phyloP scores from a whole-genome alignment of 2,888 invertebrate genomes.

The Cryptophagus acutangulus region DNA sequence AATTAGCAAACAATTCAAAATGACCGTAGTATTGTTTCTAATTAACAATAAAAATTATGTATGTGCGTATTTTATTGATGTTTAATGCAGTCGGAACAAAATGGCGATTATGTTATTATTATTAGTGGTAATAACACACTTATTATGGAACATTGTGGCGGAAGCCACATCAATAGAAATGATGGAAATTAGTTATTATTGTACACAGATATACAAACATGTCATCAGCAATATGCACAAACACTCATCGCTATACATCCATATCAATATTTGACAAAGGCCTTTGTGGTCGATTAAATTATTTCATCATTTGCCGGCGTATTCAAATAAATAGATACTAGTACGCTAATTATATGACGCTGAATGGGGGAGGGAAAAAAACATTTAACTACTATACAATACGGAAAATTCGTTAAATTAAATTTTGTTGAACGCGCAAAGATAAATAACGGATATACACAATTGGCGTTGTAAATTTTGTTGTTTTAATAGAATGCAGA shows the following conservation, averaged over 20 bases:
- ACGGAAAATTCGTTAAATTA: too few species aligned
- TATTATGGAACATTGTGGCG: conserved; percentile 21
- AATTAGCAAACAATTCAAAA: too few species aligned
- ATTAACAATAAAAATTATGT: neutral
- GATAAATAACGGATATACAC: too few species aligned
- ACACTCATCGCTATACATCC: conserved; percentile 26
- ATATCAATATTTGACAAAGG: conserved; percentile 42
- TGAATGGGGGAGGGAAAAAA: too few species aligned
- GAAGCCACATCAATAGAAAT: conserved; percentile 41
- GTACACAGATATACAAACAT: conserved; percentile 37
- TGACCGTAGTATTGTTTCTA: neutral
- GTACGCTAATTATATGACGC: conserved; percentile 2
- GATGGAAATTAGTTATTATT: conserved; percentile 47
- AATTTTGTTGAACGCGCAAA: too few species aligned
- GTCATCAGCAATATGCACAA: conserved; percentile 30
- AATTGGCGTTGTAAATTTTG: too few species aligned
- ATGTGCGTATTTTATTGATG: neutral
- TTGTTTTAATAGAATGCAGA: too few species aligned
- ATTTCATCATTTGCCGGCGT: conserved; percentile 28
- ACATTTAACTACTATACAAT: too few species aligned
- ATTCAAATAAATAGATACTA: conserved; percentile 16
- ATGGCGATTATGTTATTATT: conserved; percentile 16
- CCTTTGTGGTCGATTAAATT: conserved; percentile 36
- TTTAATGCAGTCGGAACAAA: neutral
- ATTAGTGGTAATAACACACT: conserved; percentile 17